Conservation (phyloP, 2,888 invertebrate genomes). For the Apantesis nais region DNA sequence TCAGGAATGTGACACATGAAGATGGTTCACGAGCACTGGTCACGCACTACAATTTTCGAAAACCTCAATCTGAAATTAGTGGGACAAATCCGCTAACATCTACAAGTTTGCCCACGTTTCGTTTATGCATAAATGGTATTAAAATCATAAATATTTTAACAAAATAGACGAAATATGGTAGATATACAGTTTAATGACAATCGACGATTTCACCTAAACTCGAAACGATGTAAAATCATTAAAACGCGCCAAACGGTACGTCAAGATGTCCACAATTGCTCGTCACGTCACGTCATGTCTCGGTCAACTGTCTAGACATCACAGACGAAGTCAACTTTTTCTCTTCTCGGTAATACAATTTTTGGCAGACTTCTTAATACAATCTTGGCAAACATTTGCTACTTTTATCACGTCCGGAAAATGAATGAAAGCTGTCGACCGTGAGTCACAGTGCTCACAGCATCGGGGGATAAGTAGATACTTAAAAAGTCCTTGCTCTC, state of each 20-base stretch:
- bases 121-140: neutral
- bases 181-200: neutral
- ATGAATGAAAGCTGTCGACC: slow-evolving; percentile 80
- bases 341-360: slow-evolving; percentile 80
- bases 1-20: slow-evolving; percentile 44
- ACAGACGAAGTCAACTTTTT: slow-evolving; percentile 66
- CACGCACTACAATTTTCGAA: slow-evolving; percentile 66
- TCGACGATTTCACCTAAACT: slow-evolving; percentile 3
- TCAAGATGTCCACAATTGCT: slow-evolving; percentile 52
- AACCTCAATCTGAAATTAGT: slow-evolving; percentile 59
- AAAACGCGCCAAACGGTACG: slow-evolving; percentile 38
- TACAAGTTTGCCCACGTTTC: slow-evolving; percentile 55
- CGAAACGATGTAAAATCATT: slow-evolving; percentile 17
- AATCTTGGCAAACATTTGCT: slow-evolving; percentile 77
- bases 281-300: slow-evolving; percentile 72
- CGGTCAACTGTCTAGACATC: slow-evolving; percentile 76
- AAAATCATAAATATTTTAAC: neutral
- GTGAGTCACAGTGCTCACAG: slow-evolving; percentile 59
- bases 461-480: slow-evolving; percentile 38
- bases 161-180: neutral
- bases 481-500: slow-evolving; percentile 62
- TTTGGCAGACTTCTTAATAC: slow-evolving; percentile 78
- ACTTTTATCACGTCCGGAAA: slow-evolving; percentile 75
- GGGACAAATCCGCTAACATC: slow-evolving; percentile 64
- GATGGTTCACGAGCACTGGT: slow-evolving; percentile 43